phyloP scores from a whole-genome alignment of 2,888 invertebrate species.

The Amphipoea oculea region DNA sequence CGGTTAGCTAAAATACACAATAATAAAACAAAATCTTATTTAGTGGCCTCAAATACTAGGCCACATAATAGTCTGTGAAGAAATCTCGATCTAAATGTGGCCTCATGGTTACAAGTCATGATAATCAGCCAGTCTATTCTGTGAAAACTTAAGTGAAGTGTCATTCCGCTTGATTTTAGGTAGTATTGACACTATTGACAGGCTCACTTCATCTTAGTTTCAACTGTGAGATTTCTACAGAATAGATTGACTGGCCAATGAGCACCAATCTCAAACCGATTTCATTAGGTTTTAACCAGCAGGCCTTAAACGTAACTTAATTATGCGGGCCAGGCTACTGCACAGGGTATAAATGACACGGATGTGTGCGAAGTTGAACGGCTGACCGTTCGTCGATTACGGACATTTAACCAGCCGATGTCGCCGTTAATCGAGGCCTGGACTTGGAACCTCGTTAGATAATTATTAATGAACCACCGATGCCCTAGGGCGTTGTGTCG shows the following conservation, averaged over 20 bases:
- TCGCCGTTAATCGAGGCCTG: conserved; percentile 62
- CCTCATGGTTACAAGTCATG: background rate
- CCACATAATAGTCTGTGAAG: background rate
- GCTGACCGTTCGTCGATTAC: conserved; percentile 47
- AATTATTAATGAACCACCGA: conserved; percentile 64
- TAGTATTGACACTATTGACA: background rate
- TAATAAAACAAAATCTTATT: background rate
- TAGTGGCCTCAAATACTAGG: background rate
- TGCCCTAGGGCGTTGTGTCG: conserved; percentile 49
- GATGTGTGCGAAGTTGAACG: conserved; percentile 42
- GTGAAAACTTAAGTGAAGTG: background rate
- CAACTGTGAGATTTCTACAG: background rate
- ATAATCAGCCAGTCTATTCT: background rate
- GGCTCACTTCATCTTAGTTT: background rate
- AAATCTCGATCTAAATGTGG: background rate
- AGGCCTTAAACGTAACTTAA: conserved; percentile 37
- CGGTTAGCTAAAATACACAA: background rate
- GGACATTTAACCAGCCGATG: conserved; percentile 56
- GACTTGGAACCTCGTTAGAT: conserved; percentile 58
- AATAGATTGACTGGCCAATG: background rate
- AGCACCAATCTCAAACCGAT: conserved; percentile 2
- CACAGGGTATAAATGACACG: conserved; percentile 53
- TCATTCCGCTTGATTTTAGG: background rate
- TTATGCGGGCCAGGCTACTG: conserved; percentile 40
- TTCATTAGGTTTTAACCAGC: conserved; percentile 20